Percentiles rank a stretch among this genome's conserved stretches.
Conservation (phyloP, 2,113 vertebrate genomes). For the Thomomys bottae region DNA sequence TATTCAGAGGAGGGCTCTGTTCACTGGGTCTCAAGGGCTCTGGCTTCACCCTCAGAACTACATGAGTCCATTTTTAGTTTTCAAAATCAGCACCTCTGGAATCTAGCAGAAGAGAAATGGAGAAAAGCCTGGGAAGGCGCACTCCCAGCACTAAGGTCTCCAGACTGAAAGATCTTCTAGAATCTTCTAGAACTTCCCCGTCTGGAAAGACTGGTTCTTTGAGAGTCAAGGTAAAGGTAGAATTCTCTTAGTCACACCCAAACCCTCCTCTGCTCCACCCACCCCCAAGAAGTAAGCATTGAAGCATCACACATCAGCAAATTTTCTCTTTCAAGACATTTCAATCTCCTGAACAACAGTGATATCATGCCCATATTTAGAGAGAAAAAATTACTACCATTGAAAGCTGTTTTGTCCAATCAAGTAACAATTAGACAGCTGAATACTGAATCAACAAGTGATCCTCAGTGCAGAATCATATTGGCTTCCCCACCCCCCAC, state of each 20-base stretch:
- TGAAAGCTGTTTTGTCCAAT: slow-evolving; percentile 9
- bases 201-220: slow-evolving; percentile 72
- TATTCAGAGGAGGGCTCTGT: background rate
- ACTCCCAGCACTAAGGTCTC: background rate
- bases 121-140: background rate
- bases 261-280: slow-evolving; percentile 66
- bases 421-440: background rate
- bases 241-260: slow-evolving; percentile 58
- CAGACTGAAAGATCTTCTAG: background rate
- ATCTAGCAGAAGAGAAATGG: background rate
- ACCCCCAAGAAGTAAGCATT: slow-evolving; percentile 45
- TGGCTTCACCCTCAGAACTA: background rate
- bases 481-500: background rate
- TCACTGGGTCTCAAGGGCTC: too few species aligned
- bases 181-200: slow-evolving; percentile 33
- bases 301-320: slow-evolving; percentile 61
- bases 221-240: background rate
- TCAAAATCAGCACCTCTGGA: background rate
- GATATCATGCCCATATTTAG: slow-evolving; percentile 28
- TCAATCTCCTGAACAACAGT: slow-evolving; percentile 14
- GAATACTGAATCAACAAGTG: slow-evolving; percentile 7
- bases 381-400: background rate
- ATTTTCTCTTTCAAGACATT: slow-evolving; percentile 44
- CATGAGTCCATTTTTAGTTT: background rate
- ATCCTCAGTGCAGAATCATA: background rate